phyloP scores from a whole-genome alignment of 1,140 invertebrate genomes.

The Nixonia krombeini region DNA sequence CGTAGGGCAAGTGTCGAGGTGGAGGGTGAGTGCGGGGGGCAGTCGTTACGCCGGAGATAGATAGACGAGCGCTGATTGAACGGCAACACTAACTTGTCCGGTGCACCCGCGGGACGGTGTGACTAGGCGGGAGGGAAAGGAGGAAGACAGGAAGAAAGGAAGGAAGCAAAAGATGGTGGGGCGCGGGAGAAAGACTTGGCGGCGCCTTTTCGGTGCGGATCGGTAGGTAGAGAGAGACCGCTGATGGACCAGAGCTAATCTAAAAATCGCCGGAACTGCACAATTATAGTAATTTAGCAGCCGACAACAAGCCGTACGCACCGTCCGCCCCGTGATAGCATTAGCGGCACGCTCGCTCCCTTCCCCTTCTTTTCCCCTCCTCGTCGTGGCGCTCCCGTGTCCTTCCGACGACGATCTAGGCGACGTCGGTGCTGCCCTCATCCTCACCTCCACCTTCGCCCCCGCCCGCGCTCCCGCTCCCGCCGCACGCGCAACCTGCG shows the following conservation, averaged over 20 bases:
- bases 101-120: not conserved
- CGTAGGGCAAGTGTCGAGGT: no score
- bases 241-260: constrained; percentile 71
- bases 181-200: constrained; percentile 3
- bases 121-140: constrained; percentile 15
- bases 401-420: constrained; percentile 38
- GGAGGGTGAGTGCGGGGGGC: no score
- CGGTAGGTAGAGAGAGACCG: constrained; percentile 56
- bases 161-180: no score
- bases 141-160: not conserved
- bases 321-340: constrained; percentile 51
- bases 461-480: no score
- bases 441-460: no score
- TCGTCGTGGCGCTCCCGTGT: constrained; percentile 53
- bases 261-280: constrained; percentile 71
- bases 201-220: constrained; percentile 27
- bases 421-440: constrained; percentile 6
- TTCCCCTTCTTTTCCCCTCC: no score
- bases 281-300: constrained; percentile 71
- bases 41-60: not conserved
- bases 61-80: constrained; percentile 9
- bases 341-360: constrained; percentile 52
- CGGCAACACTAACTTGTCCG: constrained; percentile 31
- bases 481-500: no score
- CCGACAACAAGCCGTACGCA: constrained; percentile 67